Evolutionary conservation across 2,888 invertebrate species (phyloP).

Genomic region (Schizaphis graminum): DNA sequence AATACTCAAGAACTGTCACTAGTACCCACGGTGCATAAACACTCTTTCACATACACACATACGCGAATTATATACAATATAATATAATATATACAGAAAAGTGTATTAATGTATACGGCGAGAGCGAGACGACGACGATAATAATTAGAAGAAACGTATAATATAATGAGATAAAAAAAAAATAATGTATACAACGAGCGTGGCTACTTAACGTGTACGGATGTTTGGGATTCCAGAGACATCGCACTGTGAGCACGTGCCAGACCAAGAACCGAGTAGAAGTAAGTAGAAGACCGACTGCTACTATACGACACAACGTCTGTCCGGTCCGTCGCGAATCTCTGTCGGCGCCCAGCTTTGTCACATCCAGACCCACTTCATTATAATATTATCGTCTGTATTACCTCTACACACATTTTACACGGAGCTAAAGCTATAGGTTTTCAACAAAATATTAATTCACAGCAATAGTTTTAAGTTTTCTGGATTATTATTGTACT

Average conservation of each 20-base stretch:
- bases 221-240: slow-evolving; percentile 51
- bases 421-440: background rate
- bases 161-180: slow-evolving; percentile 34
- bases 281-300: background rate
- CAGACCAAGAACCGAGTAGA: background rate
- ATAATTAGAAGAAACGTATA: slow-evolving; percentile 24
- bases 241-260: slow-evolving; percentile 27
- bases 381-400: background rate
- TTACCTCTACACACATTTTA: background rate
- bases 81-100: background rate
- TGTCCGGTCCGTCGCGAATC: background rate
- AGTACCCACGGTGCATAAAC: background rate
- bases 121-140: slow-evolving; percentile 7
- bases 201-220: slow-evolving; percentile 19
- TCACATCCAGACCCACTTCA: background rate
- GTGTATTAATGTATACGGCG: background rate
- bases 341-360: background rate
- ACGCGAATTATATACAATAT: background rate
- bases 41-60: background rate
- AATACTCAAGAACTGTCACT: background rate
- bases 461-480: background rate
- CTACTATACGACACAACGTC: background rate
- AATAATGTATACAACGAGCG: background rate
- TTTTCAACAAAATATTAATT: background rate
- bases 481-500: background rate